Evolutionary conservation across 2,888 invertebrate species (phyloP).

Genomic region (Branchellion lobata): DNA sequence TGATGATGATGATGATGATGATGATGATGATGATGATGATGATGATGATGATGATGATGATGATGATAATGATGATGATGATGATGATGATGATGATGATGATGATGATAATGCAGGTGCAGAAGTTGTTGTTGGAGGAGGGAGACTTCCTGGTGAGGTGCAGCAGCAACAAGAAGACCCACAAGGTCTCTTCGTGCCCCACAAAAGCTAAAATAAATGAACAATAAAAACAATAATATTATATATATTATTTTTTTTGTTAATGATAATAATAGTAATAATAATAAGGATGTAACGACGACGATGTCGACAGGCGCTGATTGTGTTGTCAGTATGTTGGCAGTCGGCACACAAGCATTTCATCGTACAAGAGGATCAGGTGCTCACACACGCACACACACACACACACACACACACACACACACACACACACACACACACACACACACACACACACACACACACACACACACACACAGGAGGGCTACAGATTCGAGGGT

Average conservation of each 20-base stretch:
- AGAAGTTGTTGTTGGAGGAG: conserved; percentile 81
- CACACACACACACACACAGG: no score
- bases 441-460: no score
- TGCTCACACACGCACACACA: no score
- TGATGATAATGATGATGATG: conserved; percentile 30
- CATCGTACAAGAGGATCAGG: conserved; percentile 92
- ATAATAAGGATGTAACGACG: not conserved
- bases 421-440: no score
- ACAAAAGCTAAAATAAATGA: not conserved
- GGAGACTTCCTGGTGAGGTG: conserved; percentile 92
- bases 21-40: conserved; percentile 39
- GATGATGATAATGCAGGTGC: conserved; percentile 67
- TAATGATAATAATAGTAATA: not conserved
- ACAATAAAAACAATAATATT: no score
- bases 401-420: no score
- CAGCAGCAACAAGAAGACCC: conserved; percentile 67
- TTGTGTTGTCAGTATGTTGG: conserved; percentile 92
- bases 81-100: conserved; percentile 13
- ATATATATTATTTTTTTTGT: not conserved
- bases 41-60: conserved; percentile 33
- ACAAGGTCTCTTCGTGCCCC: conserved; percentile 47
- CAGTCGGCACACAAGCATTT: conserved; percentile 88
- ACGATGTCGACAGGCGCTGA: conserved; percentile 68
- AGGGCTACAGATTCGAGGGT: conserved; percentile 89
- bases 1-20: conserved; percentile 33